Evolutionary conservation across 2,888 invertebrate genomes (phyloP).

Genomic region (Orthosia cruda): DNA sequence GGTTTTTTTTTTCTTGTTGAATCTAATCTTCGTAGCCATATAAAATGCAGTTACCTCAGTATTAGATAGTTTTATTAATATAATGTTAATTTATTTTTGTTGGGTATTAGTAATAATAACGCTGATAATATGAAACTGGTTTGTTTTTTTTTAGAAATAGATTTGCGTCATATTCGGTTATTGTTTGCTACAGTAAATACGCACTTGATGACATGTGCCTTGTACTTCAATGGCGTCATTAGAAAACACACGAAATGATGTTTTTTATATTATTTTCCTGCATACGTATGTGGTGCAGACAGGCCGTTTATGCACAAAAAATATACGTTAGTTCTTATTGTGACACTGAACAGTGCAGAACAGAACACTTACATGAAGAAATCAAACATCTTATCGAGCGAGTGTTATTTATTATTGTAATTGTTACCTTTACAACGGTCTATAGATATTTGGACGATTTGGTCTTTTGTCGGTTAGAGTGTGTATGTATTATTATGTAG

Average conservation of each 20-base stretch:
- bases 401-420: conserved; percentile 6
- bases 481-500: conserved; percentile 73
- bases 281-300: too few species aligned
- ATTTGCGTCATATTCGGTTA: conserved; percentile 42
- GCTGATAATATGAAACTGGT: conserved; percentile 21
- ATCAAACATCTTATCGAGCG: not conserved
- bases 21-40: conserved; percentile 24
- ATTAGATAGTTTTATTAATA: conserved; percentile 33
- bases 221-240: conserved; percentile 28
- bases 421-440: conserved; percentile 28
- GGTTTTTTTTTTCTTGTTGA: conserved; percentile 15
- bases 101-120: conserved; percentile 46
- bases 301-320: not conserved
- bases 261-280: conserved; percentile 11
- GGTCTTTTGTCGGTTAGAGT: conserved; percentile 62
- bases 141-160: conserved; percentile 47
- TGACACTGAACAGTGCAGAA: conserved; percentile 1
- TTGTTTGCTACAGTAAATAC: conserved; percentile 26
- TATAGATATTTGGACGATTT: conserved; percentile 48
- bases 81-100: conserved; percentile 43
- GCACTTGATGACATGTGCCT: conserved; percentile 41
- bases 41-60: conserved; percentile 43
- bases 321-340: not conserved
- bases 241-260: not conserved
- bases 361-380: conserved; percentile 23